phyloP scores from a whole-genome alignment of 2,888 invertebrate species.

The Clistopyga incitator region DNA sequence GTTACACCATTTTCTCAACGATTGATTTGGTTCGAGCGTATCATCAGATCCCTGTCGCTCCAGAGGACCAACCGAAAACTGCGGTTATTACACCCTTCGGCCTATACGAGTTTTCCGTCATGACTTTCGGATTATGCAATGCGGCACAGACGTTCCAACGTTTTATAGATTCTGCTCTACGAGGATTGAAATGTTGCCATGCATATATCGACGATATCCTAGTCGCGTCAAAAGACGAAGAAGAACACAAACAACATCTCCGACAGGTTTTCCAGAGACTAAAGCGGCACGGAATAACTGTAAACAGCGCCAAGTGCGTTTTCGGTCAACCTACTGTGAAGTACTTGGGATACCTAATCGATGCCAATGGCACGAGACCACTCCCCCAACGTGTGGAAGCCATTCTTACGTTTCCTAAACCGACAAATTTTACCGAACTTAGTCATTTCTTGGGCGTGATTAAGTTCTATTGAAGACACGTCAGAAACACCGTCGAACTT shows the following conservation, averaged over 20 bases:
- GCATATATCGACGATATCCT: not conserved
- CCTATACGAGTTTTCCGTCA: not conserved
- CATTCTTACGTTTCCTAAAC: conserved; percentile 63
- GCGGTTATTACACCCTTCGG: conserved; percentile 21
- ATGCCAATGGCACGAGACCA: conserved; percentile 75
- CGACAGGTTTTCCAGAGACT: conserved; percentile 7
- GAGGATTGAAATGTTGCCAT: not conserved
- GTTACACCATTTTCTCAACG: conserved; percentile 13
- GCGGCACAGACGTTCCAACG: not conserved
- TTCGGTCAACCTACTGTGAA: conserved; percentile 70
- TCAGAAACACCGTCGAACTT: not conserved
- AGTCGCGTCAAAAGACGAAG: not conserved
- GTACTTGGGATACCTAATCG: conserved; percentile 75
- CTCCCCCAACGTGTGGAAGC: conserved; percentile 76
- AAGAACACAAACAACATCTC: conserved; percentile 38
- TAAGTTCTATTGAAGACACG: conserved; percentile 41
- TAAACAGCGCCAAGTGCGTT: conserved; percentile 63
- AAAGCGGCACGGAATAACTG: not conserved
- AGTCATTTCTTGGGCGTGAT: conserved; percentile 41
- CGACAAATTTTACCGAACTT: not conserved
- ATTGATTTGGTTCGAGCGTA: conserved; percentile 14
- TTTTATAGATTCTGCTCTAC: not conserved
- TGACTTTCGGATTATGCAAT: not conserved
- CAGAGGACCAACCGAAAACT: conserved; percentile 12
- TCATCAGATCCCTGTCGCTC: not conserved